phyloP scores from a whole-genome alignment of 2,797 vertebrate species.

The Trachops cirrhosus region DNA sequence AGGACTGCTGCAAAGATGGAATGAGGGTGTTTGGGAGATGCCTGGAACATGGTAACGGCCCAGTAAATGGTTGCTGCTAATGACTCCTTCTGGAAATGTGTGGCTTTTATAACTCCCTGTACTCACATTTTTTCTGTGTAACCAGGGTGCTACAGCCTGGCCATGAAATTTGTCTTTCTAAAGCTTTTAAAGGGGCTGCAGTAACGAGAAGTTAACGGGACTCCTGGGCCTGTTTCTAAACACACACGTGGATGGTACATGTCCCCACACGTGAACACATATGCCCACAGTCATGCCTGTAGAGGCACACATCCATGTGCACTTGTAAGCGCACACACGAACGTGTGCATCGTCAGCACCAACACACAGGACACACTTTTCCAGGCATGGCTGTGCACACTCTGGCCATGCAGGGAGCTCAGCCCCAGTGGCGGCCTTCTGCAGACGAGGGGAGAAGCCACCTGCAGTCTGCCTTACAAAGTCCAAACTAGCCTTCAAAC shows the following conservation, averaged over 20 bases:
- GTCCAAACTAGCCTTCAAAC: not conserved
- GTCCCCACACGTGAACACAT: not conserved
- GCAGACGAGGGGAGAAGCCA: not conserved
- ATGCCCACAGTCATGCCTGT: no score
- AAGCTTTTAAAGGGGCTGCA: not conserved
- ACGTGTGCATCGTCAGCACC: not conserved
- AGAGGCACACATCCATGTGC: not conserved
- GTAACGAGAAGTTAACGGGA: not conserved
- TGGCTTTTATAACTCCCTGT: not conserved
- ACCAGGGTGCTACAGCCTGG: not conserved
- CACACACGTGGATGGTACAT: accelerated
- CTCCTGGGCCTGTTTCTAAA: not conserved
- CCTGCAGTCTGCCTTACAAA: not conserved
- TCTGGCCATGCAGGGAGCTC: not conserved
- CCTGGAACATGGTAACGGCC: not conserved
- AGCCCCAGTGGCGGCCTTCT: not conserved
- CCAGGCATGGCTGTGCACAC: accelerated
- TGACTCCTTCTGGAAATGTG: not conserved
- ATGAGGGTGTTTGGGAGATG: not conserved
- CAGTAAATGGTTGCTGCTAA: not conserved
- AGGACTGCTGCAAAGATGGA: not conserved
- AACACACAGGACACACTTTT: not conserved
- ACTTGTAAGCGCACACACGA: no score
- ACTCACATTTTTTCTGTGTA: not conserved
- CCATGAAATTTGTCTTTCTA: not conserved